A percentile compares a stretch with the other conserved stretches of the same genome.
These are phyloP conservation scores for Arvicanthis niloticus DNA, from an alignment of 2,113 vertebrate genomes.

Conservation along the genomic window DNA sequence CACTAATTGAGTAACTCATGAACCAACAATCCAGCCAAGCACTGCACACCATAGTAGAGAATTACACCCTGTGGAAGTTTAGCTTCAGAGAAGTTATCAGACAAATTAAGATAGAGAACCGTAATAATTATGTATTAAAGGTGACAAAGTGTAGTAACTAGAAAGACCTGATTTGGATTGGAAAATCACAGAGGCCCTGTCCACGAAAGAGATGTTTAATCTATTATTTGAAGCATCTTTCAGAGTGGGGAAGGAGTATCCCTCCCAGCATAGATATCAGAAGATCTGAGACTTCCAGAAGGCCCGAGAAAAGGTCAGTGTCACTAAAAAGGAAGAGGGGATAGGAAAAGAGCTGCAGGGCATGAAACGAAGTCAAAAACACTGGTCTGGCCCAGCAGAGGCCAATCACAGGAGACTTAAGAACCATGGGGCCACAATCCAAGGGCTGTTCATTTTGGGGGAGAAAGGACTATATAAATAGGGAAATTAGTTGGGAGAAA, in stretches of 20 bases:
- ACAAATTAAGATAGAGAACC: background rate
- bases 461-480: background rate
- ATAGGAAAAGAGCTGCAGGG: background rate
- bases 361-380: background rate
- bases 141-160: background rate
- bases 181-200: background rate
- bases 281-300: background rate
- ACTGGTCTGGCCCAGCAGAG: background rate
- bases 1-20: slow-evolving; percentile 21
- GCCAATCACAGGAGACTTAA: background rate
- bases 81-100: background rate
- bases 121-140: slow-evolving; percentile 3
- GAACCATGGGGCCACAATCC: background rate
- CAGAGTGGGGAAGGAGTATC: background rate
- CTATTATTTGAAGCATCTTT: background rate
- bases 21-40: background rate
- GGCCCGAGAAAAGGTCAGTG: background rate
- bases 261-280: background rate
- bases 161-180: background rate
- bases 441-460: background rate
- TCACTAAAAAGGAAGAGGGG: background rate
- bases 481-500: background rate
- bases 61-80: background rate
- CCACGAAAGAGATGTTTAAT: background rate
- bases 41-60: background rate